Percentiles rank a stretch among this genome's conserved stretches.
phyloP scores from a whole-genome alignment of 2,113 vertebrate genomes.

The Nycticryphes semicollaris region DNA sequence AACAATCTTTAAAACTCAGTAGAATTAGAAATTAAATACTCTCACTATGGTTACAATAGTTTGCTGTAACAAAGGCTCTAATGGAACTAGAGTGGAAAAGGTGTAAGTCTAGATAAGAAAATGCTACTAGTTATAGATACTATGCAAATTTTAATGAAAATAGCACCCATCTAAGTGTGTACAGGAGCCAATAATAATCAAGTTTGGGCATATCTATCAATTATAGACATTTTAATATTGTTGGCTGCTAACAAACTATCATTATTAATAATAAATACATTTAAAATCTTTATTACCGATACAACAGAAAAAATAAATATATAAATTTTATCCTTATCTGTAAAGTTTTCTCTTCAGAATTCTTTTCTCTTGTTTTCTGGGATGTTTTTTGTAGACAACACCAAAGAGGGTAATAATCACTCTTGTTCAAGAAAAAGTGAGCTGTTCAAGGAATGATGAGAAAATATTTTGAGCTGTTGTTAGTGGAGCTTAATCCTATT shows the following conservation, averaged over 20 bases:
- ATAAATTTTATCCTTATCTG: not conserved
- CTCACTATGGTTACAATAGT: not conserved
- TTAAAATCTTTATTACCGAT: not conserved
- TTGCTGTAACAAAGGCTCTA: not conserved
- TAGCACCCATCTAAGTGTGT: not conserved
- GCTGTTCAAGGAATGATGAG: not conserved
- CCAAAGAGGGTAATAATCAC: not conserved
- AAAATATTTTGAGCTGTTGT: not conserved
- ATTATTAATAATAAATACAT: not conserved
- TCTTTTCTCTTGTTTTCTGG: not conserved
- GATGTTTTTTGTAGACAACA: not conserved
- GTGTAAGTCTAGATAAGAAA: not conserved
- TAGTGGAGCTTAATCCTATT: not conserved
- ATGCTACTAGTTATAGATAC: not conserved
- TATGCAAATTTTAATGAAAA: not conserved
- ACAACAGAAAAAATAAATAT: not conserved
- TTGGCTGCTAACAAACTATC: not conserved
- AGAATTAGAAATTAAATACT: not conserved
- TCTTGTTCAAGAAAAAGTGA: not conserved
- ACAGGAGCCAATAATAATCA: not conserved
- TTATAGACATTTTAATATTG: not conserved
- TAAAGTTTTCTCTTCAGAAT: not conserved
- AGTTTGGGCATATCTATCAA: not conserved
- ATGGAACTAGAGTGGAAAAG: not conserved
- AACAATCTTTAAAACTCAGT: not conserved